Conservation (phyloP, 2,888 invertebrate species). For the Lydus trimaculatus region DNA sequence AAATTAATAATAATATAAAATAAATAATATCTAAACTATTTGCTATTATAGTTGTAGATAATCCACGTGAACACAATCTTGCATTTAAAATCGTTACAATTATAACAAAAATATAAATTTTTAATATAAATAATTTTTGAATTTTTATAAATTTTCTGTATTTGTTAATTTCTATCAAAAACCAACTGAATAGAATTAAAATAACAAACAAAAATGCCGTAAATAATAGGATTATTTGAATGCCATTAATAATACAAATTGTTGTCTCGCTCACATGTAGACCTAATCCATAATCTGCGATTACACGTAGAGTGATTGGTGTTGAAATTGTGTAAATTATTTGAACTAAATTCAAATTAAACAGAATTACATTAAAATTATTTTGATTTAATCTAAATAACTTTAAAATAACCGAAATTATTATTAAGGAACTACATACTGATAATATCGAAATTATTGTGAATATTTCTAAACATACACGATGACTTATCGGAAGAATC, state of each 20-base stretch:
- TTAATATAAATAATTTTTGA: conserved; percentile 16
- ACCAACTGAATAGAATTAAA: conserved; percentile 17
- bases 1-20: conserved; percentile 11
- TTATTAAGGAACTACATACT: background rate
- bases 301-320: conserved; percentile 8
- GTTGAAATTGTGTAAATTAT: conserved; percentile 8
- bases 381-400: conserved; percentile 2
- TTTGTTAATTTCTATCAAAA: conserved; percentile 8
- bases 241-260: conserved; percentile 4
- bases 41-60: background rate
- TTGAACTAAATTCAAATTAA: conserved; percentile 16
- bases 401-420: conserved; percentile 9
- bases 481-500: background rate
- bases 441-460: background rate
- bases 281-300: background rate
- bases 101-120: conserved; percentile 14
- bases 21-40: background rate
- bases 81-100: background rate
- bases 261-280: background rate
- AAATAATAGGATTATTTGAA: conserved; percentile 1
- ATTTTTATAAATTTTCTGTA: conserved; percentile 17
- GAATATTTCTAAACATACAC: background rate
- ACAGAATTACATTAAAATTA: background rate
- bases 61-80: conserved; percentile 4
- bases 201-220: conserved; percentile 13